Conservation (phyloP, 2,888 invertebrate genomes). For the Nudaria mundana region DNA sequence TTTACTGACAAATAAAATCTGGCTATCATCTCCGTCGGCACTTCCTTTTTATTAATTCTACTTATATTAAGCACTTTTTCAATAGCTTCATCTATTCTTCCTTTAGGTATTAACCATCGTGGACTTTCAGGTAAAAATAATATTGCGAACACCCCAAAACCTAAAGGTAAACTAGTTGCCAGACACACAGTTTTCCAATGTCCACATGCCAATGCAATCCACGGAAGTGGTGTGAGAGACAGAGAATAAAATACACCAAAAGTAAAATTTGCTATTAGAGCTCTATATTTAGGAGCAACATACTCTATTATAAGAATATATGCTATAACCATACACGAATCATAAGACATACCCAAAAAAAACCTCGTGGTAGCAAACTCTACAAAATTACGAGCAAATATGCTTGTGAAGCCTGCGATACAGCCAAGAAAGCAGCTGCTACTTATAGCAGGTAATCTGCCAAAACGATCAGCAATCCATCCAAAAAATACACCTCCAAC, state of each 20-base stretch:
- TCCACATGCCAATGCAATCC: constrained; percentile 51
- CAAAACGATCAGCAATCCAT: constrained; percentile 54
- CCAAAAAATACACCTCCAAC: constrained; percentile 55
- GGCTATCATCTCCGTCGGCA: constrained; percentile 41
- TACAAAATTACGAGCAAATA: constrained; percentile 44
- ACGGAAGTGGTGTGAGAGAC: constrained; percentile 46
- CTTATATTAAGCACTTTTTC: constrained; percentile 47
- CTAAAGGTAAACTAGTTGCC: constrained; percentile 53
- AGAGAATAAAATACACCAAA: constrained; percentile 52
- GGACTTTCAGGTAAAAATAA: constrained; percentile 56
- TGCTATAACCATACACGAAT: constrained; percentile 56
- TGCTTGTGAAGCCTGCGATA: constrained; percentile 46
- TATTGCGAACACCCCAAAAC: constrained; percentile 43
- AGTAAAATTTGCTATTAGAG: constrained; percentile 48
- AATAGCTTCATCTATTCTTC: constrained; percentile 51
- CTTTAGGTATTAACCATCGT: constrained; percentile 55
- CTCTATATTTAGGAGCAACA: constrained; percentile 55
- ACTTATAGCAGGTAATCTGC: constrained; percentile 51
- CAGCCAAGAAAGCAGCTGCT: constrained; percentile 48
- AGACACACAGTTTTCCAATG: constrained; percentile 56
- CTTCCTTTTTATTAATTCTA: constrained; percentile 48
- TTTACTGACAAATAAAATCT: constrained; percentile 41
- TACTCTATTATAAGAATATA: constrained; percentile 57
- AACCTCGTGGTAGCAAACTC: constrained; percentile 52
- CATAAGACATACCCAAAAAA: constrained; percentile 56